phyloP scores from a whole-genome alignment of 2,113 vertebrate species.

The Martes martes region DNA sequence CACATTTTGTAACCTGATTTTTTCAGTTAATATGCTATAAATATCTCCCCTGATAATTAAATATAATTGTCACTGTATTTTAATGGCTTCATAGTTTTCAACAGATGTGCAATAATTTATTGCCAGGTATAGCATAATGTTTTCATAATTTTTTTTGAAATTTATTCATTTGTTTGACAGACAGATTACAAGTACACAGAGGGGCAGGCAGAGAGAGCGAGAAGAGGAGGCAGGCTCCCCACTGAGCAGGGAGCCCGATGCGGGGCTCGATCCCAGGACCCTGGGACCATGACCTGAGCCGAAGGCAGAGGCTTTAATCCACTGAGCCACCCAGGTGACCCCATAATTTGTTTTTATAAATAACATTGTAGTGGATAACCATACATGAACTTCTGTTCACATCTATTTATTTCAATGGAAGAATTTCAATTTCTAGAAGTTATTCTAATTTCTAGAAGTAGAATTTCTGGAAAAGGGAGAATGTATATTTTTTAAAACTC shows the following conservation, averaged over 20 bases:
- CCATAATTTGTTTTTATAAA: constrained; percentile 25
- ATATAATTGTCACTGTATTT: constrained; percentile 22
- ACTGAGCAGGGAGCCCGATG: too few species aligned
- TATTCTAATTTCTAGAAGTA: background rate
- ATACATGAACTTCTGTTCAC: background rate
- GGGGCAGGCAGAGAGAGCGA: too few species aligned
- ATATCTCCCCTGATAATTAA: constrained; percentile 9
- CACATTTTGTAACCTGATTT: background rate
- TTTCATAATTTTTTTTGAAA: background rate
- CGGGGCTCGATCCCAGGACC: too few species aligned
- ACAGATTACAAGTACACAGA: too few species aligned
- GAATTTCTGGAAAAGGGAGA: constrained; percentile 6
- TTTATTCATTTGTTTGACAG: too few species aligned
- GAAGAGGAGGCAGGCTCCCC: too few species aligned
- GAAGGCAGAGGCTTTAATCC: too few species aligned
- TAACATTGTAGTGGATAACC: background rate
- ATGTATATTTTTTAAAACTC: background rate
- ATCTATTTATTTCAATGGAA: constrained; percentile 1
- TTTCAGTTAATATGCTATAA: constrained; percentile 12
- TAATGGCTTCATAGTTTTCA: background rate
- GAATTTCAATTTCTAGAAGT: background rate
- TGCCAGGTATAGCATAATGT: background rate
- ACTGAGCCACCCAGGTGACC: too few species aligned
- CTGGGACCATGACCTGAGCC: too few species aligned
- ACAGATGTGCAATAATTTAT: background rate